Evolutionary conservation across 1,140 invertebrate genomes (phyloP), one percentile per base, ranked within the genome.

Genomic region (Trachymyrmex cornetzi): DNA sequence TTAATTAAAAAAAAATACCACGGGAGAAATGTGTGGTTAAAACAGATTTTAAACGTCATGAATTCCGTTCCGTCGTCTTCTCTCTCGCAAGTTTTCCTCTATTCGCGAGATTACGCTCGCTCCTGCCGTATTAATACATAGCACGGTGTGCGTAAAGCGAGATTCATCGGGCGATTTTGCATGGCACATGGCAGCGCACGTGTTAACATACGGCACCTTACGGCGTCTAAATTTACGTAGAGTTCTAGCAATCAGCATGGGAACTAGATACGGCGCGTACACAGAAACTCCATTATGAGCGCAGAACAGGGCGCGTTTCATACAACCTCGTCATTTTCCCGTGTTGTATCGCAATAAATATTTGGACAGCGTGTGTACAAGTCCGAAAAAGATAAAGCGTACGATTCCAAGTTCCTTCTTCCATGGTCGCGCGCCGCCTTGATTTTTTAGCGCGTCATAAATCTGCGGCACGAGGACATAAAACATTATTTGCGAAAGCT

Each of bases 231-330:
- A 74, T 72, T 82, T 82, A 82, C 53, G 80, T 74, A 16, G 67
- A 82, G 27, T 48, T 61, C 80, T 19, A 30, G 67, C 66, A 72
- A 82, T 72, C 79, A 30, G 66, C 34, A 61, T 82, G 80, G 44
- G 80, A 72, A 72, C 50, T 82, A 74, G 67, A 74, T 61, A 59
- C 66, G 66, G 53, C 50, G 24, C 3, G 53, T 48, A 61, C 30
- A 87, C 72, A 87, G 50, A 55, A 88, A 87, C 69, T 87, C 75
- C 85, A 81, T 88, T 87, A 87, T 87, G 34, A 50, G 50, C n/a
- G 75, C 38, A 4, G 79, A 71, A 74, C 85, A 75, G 59, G 6
- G 48, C 44, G 4, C 27, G 63, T 48, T 57, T 75, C 72, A 53
- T 61, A 16, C 71, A 22, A 63, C 53, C 74, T 48, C 74, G 72